A percentile compares a stretch with the other conserved stretches of the same genome.
These are phyloP conservation scores for Drosophila stalkeri DNA, from an alignment of 2,888 invertebrate genomes.

Conservation along the genomic window DNA sequence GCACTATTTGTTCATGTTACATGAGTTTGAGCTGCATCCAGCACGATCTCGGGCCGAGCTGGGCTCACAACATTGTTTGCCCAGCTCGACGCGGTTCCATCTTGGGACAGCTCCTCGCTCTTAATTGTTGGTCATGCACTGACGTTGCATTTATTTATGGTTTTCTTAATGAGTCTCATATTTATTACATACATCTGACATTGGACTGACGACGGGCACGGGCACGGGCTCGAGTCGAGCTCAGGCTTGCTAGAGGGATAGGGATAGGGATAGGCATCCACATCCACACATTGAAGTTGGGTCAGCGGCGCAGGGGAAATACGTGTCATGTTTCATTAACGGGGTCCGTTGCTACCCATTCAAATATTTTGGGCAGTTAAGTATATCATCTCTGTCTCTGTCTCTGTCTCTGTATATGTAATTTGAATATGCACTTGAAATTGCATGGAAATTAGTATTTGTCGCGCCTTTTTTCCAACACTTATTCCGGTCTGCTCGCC, in stretches of 20 bases:
- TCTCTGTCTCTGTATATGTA: slow-evolving; percentile 36
- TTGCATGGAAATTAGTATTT: slow-evolving; percentile 69
- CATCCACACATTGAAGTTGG: slow-evolving; percentile 35
- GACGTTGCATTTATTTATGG: slow-evolving; percentile 81
- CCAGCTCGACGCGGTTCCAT: slow-evolving; percentile 26
- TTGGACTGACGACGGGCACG: slow-evolving; percentile 60
- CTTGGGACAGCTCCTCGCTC: slow-evolving; percentile 61
- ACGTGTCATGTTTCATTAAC: slow-evolving; percentile 76
- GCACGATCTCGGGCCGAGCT: slow-evolving; percentile 40
- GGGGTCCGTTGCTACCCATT: slow-evolving; percentile 58
- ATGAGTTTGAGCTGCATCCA: slow-evolving; percentile 40
- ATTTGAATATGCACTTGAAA: slow-evolving; percentile 78
- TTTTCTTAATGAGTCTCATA: slow-evolving; percentile 81
- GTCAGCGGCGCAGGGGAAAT: slow-evolving; percentile 67
- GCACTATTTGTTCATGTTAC: slow-evolving; percentile 75
- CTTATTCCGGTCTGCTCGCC: slow-evolving; percentile 56
- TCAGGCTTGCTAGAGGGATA: background rate
- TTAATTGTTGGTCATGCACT: slow-evolving; percentile 76
- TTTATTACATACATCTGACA: slow-evolving; percentile 64
- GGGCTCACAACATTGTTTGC: slow-evolving; percentile 35
- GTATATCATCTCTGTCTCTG: slow-evolving; percentile 36
- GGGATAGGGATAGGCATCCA: slow-evolving; percentile 26
- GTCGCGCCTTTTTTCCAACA: slow-evolving; percentile 56
- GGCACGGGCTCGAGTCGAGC: slow-evolving; percentile 33
- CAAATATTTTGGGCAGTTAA: slow-evolving; percentile 60